Evolutionary conservation across 1,140 invertebrate genomes (phyloP).

Genomic region (Drosophila sturtevanti): DNA sequence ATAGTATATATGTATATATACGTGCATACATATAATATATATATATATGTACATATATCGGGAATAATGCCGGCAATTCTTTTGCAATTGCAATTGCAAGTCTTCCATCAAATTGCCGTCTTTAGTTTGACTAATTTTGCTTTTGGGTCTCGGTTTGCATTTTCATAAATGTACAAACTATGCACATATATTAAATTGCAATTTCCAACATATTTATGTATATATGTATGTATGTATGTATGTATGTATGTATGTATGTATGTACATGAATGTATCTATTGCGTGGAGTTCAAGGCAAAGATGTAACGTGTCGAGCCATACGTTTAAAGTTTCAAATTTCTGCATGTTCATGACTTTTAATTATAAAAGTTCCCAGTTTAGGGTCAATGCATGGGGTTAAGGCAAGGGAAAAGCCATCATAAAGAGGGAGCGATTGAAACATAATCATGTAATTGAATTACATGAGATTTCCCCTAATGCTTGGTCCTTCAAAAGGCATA

Average conservation of each 20-base stretch:
- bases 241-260: conserved; percentile 37
- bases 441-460: neutral
- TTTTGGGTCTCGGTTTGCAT: conserved; percentile 49
- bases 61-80: conserved; percentile 18
- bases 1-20: neutral
- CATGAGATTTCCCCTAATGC: neutral
- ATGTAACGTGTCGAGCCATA: neutral
- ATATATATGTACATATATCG: conserved; percentile 10
- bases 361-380: neutral
- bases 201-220: conserved; percentile 22
- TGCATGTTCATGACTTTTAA: conserved; percentile 3
- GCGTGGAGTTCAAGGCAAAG: neutral
- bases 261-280: conserved; percentile 48
- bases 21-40: neutral
- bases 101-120: conserved; percentile 50
- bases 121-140: conserved; percentile 72
- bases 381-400: conserved; percentile 4
- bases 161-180: conserved; percentile 44
- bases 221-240: conserved; percentile 25
- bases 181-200: conserved; percentile 57
- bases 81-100: conserved; percentile 12
- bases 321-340: neutral
- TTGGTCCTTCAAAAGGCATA: neutral
- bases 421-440: neutral
- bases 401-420: neutral